phyloP scores from a whole-genome alignment of 2,113 vertebrate genomes.

The Chamaea fasciata region DNA sequence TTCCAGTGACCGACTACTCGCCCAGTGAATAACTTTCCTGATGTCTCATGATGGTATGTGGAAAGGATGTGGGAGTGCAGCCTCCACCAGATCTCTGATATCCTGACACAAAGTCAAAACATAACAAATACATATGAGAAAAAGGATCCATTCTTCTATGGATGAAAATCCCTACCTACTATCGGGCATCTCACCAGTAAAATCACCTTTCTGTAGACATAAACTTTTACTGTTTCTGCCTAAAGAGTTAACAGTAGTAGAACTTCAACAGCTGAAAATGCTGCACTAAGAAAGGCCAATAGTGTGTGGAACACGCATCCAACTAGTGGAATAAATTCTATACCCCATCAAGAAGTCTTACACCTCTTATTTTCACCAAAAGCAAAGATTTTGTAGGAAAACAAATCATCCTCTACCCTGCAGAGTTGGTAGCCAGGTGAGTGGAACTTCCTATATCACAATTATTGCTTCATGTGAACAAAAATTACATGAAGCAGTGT shows the following conservation, averaged over 20 bases:
- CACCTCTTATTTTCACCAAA: not conserved
- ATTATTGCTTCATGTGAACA: not conserved
- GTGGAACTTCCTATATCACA: not conserved
- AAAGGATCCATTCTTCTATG: not conserved
- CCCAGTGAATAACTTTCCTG: not conserved
- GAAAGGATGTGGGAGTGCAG: not conserved
- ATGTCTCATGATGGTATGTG: not conserved
- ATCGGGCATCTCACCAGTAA: not conserved
- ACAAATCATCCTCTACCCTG: not conserved
- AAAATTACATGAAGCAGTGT: not conserved
- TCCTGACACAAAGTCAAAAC: not conserved
- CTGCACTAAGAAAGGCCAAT: not conserved
- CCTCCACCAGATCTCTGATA: not conserved
- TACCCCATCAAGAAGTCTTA: not conserved
- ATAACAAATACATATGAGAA: not conserved
- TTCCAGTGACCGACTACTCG: fast-evolving
- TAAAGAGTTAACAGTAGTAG: not conserved
- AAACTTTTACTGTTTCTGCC: not conserved
- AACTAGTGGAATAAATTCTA: not conserved
- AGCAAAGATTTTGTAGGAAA: not conserved
- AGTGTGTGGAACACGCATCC: not conserved
- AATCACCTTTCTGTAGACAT: not conserved
- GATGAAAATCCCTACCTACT: not conserved
- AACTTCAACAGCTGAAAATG: not conserved
- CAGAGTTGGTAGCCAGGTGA: not conserved